Conservation (phyloP, 2,113 vertebrate genomes). For the Romanogobio albipinnatus region DNA sequence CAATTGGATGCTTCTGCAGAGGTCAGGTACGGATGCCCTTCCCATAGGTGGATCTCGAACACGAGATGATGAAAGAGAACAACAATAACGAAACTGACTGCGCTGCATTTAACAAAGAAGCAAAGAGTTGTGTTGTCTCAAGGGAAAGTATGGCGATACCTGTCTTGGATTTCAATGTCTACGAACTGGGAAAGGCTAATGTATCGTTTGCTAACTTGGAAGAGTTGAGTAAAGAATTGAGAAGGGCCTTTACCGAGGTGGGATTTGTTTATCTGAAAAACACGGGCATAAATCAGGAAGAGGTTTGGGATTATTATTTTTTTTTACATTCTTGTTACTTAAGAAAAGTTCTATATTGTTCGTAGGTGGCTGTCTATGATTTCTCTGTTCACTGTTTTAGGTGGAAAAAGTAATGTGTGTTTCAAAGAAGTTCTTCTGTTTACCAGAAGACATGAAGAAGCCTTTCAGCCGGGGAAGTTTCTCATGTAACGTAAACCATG, state of each 20-base stretch:
- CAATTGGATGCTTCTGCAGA: too few relatives aligned
- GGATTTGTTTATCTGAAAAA: constrained; percentile 76
- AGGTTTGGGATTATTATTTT: constrained; percentile 59
- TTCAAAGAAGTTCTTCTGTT: constrained; percentile 71
- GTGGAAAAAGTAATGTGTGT: constrained; percentile 65
- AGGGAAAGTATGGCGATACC: constrained; percentile 68
- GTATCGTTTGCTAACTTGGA: constrained; percentile 44
- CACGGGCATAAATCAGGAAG: constrained; percentile 69
- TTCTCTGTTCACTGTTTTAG: constrained; percentile 48
- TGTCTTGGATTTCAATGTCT: constrained; percentile 69
- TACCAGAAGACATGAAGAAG: constrained; percentile 67
- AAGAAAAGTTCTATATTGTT: not conserved
- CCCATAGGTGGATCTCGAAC: too few relatives aligned
- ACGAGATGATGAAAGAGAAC: too few relatives aligned
- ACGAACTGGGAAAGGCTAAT: constrained; percentile 46
- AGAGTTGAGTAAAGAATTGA: constrained; percentile 57
- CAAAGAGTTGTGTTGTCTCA: not conserved
- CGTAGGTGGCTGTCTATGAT: not conserved
- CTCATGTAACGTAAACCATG: constrained; percentile 60
- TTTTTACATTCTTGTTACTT: too few relatives aligned
- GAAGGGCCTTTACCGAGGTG: constrained; percentile 66
- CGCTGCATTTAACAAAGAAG: not conserved
- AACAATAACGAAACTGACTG: too few relatives aligned
- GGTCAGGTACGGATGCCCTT: too few relatives aligned
- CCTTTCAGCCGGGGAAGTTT: constrained; percentile 61